Evolutionary conservation across 2,888 invertebrate genomes (phyloP).

Genomic region (Meteorus colon): DNA sequence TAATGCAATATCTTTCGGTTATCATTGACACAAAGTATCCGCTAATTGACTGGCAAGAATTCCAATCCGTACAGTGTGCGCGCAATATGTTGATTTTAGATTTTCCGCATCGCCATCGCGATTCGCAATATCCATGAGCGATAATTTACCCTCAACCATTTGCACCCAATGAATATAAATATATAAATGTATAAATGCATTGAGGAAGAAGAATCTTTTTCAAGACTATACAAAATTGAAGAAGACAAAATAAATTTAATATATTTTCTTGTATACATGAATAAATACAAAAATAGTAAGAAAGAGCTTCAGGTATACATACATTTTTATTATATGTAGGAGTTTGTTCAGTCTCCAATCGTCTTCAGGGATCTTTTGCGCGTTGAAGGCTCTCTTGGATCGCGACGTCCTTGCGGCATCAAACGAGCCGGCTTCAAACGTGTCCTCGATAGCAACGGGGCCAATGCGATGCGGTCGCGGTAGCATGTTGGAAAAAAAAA

Average conservation of each 20-base stretch:
- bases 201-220: background rate
- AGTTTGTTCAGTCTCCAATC: slow-evolving; percentile 25
- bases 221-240: background rate
- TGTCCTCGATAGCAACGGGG: slow-evolving; percentile 61
- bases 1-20: slow-evolving; percentile 18
- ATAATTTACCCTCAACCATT: slow-evolving; percentile 4
- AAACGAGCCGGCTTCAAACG: slow-evolving; percentile 43
- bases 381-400: slow-evolving; percentile 31
- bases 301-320: background rate
- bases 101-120: slow-evolving; percentile 5
- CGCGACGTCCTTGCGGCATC: slow-evolving; percentile 44
- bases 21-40: slow-evolving; percentile 25
- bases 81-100: slow-evolving; percentile 22
- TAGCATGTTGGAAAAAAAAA: slow-evolving; percentile 43
- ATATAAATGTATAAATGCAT: background rate
- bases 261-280: background rate
- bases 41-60: slow-evolving; percentile 26
- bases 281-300: background rate
- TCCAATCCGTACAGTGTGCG: background rate
- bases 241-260: background rate
- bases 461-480: slow-evolving; percentile 60
- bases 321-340: slow-evolving; percentile 16
- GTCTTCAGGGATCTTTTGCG: slow-evolving; percentile 32
- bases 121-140: slow-evolving; percentile 8
- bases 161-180: background rate